Evolutionary conservation across 2,888 invertebrate genomes (phyloP).

Genomic region (Hypomecis atomaria): DNA sequence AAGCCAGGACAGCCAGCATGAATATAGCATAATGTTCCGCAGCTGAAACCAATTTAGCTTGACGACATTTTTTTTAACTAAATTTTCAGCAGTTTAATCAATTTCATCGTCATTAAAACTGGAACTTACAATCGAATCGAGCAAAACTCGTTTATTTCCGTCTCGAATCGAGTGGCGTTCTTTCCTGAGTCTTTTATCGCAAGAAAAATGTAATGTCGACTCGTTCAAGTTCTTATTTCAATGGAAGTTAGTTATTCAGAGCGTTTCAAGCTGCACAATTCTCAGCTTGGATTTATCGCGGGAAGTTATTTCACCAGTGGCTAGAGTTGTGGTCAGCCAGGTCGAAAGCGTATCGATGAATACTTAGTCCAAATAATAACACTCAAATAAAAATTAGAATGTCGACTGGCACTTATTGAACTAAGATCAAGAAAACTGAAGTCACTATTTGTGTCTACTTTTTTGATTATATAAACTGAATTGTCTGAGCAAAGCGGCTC

Average conservation of each 20-base stretch:
- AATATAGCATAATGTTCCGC: too few relatives aligned
- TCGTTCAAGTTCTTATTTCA: conserved; percentile 61
- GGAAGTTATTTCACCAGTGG: conserved; percentile 55
- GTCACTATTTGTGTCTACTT: too few relatives aligned
- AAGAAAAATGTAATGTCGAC: conserved; percentile 55
- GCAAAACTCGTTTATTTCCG: conserved; percentile 22
- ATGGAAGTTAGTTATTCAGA: conserved; percentile 62
- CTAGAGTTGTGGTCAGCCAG: conserved; percentile 14
- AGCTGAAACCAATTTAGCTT: too few relatives aligned
- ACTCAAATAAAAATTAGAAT: too few relatives aligned
- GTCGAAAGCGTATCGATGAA: background rate
- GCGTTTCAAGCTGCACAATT: conserved; percentile 56
- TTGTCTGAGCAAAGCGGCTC: too few relatives aligned
- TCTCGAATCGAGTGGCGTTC: conserved; percentile 37
- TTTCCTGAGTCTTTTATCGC: conserved; percentile 44
- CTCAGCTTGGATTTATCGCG: conserved; percentile 59
- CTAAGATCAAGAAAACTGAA: too few relatives aligned
- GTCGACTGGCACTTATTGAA: too few relatives aligned
- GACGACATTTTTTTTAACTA: background rate
- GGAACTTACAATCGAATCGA: conserved; percentile 9
- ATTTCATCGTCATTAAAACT: conserved; percentile 15
- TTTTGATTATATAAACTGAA: too few relatives aligned
- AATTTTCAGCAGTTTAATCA: conserved; percentile 7
- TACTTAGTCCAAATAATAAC: background rate
- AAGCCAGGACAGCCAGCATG: too few relatives aligned